Evolutionary conservation across 2,888 invertebrate genomes (phyloP), one percentile per base, ranked within the genome.

Genomic region (Cotesia congregata): DNA sequence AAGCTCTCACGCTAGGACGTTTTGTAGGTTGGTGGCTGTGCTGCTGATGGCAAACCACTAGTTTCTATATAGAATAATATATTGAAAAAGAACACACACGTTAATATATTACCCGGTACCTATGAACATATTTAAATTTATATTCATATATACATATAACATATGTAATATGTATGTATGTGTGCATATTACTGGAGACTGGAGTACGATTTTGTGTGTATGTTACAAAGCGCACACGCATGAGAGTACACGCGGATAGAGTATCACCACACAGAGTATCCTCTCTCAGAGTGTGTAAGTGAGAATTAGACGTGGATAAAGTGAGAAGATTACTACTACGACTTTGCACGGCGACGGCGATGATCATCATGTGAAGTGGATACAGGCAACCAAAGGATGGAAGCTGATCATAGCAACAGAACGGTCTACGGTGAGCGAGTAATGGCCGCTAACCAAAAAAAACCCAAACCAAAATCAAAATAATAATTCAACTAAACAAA

Each of bases 151-250:
- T 50, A 50, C 4, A 50, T 50, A 50, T 12, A 50, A 30, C 30
- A 30, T 30, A 30, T 3, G 30, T 30, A 3, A 30, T 30, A 30
- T n/a, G n/a, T 30, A 17, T 17, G 30, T 30, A 30, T 30, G 30
- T 50, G 4, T 12, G 12, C 12, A 50, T 50, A 50, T 50, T 50
- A 50, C 50, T 50, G 50, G 12, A 50, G 50, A 50, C 50, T 50
- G 50, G 12, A 50, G 50, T 50, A 50, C 4, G 2, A 7, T 50
- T 7, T 50, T 50, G 50, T 50, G 65, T 65, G 65, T 65, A 65
- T 65, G 50, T 72, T 64, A 20, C 7, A 17, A 64, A 73, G 65
- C 72, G 72, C 72, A 40, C 72, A 73, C 72, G 72, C 59, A 72
- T 64, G 64, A 72, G 62, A 41, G 72, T 72, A 64, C 72, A 72